phyloP scores from a whole-genome alignment of 2,888 invertebrate species.

The Drosophila trichaetosa region DNA sequence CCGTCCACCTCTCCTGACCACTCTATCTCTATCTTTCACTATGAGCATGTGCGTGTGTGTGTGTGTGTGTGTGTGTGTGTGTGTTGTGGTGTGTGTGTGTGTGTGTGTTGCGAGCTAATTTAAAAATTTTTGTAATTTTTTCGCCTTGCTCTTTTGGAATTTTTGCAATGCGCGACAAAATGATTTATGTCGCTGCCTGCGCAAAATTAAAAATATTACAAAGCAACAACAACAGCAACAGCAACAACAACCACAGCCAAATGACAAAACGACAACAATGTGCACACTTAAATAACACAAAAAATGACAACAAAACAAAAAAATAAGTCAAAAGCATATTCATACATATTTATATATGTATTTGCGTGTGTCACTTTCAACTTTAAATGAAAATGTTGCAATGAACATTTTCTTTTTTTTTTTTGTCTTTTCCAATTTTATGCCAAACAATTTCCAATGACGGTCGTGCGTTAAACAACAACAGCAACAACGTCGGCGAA shows the following conservation, averaged over 20 bases:
- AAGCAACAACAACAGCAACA: constrained; percentile 51
- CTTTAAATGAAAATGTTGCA: constrained; percentile 75
- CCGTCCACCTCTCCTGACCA: constrained; percentile 20
- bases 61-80: constrained; percentile 12
- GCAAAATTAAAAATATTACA: constrained; percentile 80
- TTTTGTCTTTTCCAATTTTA: constrained; percentile 69
- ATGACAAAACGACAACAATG: constrained; percentile 63
- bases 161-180: constrained; percentile 83
- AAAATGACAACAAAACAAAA: constrained; percentile 38
- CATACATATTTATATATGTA: constrained; percentile 17
- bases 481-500: constrained; percentile 4
- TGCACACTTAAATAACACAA: constrained; percentile 76
- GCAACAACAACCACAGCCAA: constrained; percentile 32
- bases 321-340: constrained; percentile 17
- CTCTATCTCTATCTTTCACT: constrained; percentile 20
- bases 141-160: constrained; percentile 81
- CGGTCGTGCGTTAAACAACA: constrained; percentile 32
- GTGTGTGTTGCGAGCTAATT: constrained; percentile 74
- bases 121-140: constrained; percentile 82
- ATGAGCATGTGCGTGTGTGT: constrained; percentile 17
- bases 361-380: constrained; percentile 57
- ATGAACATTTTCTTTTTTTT: constrained; percentile 56
- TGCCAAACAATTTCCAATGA: constrained; percentile 70
- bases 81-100: constrained; percentile 24
- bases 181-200: constrained; percentile 83